These are phyloP conservation scores for Crotalus horridus DNA, from an alignment of 2,113 vertebrate species.

Conservation along the genomic window DNA sequence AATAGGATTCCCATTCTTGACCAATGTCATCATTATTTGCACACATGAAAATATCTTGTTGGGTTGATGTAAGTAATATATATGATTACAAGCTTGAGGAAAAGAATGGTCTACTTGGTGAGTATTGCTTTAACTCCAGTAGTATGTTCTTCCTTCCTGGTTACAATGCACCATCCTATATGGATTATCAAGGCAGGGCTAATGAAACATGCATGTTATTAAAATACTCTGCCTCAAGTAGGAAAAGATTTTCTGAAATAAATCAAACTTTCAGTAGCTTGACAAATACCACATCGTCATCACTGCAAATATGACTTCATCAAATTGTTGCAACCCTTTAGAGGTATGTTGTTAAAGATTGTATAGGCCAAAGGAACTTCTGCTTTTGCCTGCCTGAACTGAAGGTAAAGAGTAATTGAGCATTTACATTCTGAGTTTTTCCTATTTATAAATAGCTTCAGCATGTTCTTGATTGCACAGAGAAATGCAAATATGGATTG, in stretches of 20 bases:
- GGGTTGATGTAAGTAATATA: not conserved
- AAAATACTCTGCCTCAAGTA: slow-evolving; percentile 55
- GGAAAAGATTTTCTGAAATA: slow-evolving; percentile 47
- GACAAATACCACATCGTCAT: not conserved
- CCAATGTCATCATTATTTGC: not conserved
- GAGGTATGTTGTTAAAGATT: not conserved
- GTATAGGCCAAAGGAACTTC: not conserved
- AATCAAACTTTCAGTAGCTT: slow-evolving; percentile 36
- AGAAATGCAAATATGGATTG: not conserved
- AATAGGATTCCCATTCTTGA: not conserved
- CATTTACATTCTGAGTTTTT: not conserved
- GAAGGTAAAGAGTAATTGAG: not conserved
- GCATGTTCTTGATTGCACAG: not conserved
- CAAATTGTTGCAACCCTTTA: not conserved
- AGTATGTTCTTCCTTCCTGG: slow-evolving; percentile 40
- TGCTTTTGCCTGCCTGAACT: not conserved
- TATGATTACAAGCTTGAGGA: not conserved
- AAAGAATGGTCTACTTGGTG: slow-evolving; percentile 14
- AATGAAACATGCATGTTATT: slow-evolving; percentile 63
- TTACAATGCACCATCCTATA: slow-evolving; percentile 46
- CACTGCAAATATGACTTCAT: not conserved
- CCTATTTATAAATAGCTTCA: not conserved
- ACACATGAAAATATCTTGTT: not conserved
- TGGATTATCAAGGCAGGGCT: slow-evolving; percentile 60
- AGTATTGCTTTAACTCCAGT: slow-evolving; percentile 53